phyloP scores from a whole-genome alignment of 2,888 invertebrate species.

The Ochlodes sylvanus region DNA sequence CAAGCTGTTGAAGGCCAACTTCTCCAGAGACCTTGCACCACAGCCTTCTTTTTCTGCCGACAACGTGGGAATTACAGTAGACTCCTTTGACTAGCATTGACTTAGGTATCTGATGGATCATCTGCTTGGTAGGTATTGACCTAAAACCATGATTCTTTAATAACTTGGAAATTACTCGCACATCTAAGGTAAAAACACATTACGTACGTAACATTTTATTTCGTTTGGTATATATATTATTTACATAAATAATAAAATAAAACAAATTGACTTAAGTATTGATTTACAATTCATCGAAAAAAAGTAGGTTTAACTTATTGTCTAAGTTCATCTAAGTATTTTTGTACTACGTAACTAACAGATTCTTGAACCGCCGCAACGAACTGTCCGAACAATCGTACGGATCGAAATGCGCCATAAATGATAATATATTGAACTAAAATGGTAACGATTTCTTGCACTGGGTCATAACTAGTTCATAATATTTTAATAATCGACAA shows the following conservation, averaged over 20 bases:
- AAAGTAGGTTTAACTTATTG: slow-evolving; percentile 55
- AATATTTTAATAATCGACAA: not conserved
- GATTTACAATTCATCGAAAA: slow-evolving; percentile 51
- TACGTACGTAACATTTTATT: slow-evolving; percentile 62
- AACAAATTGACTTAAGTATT: slow-evolving; percentile 54
- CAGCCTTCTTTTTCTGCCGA: too few species aligned
- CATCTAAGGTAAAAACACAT: slow-evolving; percentile 38
- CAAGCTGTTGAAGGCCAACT: too few species aligned
- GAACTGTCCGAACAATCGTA: slow-evolving; percentile 57
- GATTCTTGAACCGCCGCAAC: slow-evolving; percentile 65
- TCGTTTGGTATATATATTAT: slow-evolving; percentile 67
- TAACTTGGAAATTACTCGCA: too few species aligned
- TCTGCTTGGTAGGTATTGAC: too few species aligned
- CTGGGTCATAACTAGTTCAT: slow-evolving; percentile 2
- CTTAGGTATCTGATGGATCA: too few species aligned
- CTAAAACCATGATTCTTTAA: too few species aligned
- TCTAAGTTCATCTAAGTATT: slow-evolving; percentile 61
- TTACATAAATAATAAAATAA: slow-evolving; percentile 73
- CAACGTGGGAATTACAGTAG: too few species aligned
- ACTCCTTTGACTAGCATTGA: too few species aligned
- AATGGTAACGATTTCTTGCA: slow-evolving; percentile 32
- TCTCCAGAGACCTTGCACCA: too few species aligned
- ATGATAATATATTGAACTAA: slow-evolving; percentile 40
- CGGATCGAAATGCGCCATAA: slow-evolving; percentile 52
- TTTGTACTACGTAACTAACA: slow-evolving; percentile 67